Evolutionary conservation across 2,113 vertebrate genomes (phyloP).

Genomic region (Sardina pilchardus): DNA sequence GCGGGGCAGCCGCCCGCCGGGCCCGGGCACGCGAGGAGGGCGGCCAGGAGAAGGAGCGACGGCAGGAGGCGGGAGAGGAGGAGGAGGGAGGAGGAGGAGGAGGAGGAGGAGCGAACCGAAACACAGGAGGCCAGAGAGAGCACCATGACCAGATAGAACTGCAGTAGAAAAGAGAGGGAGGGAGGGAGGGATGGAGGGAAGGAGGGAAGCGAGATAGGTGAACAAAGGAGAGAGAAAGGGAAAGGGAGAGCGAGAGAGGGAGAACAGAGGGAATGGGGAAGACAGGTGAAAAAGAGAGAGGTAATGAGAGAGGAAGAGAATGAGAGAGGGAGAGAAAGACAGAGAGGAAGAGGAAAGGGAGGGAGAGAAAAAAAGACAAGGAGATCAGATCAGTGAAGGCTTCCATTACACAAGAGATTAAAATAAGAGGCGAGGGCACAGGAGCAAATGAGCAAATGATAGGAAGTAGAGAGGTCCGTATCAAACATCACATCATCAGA

Average conservation of each 20-base stretch:
- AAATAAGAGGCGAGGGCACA: background rate
- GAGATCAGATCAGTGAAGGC: slow-evolving; percentile 16
- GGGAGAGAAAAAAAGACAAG: background rate
- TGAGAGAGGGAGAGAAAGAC: background rate
- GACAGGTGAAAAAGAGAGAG: background rate
- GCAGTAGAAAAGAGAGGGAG: background rate
- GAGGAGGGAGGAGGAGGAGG: slow-evolving; percentile 56
- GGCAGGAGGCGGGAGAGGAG: background rate
- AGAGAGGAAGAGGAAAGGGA: background rate
- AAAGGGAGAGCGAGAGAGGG: background rate
- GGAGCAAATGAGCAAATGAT: background rate
- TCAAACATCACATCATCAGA: background rate
- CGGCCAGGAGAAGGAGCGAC: slow-evolving; percentile 41
- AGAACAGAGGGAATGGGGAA: background rate
- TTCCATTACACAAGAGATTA: background rate
- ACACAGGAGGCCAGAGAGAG: slow-evolving; percentile 49
- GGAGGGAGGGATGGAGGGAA: background rate
- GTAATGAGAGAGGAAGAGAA: background rate
- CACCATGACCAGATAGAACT: slow-evolving; percentile 53
- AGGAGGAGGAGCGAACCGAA: slow-evolving; percentile 57
- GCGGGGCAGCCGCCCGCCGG: slow-evolving; percentile 86
- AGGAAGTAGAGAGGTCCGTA: background rate
- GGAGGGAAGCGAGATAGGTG: slow-evolving; percentile 12
- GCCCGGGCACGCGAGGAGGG: slow-evolving; percentile 63
- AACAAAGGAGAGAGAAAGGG: slow-evolving; percentile 3